Conservation (phyloP, 2,888 invertebrate genomes). For the Tipula helvola region DNA sequence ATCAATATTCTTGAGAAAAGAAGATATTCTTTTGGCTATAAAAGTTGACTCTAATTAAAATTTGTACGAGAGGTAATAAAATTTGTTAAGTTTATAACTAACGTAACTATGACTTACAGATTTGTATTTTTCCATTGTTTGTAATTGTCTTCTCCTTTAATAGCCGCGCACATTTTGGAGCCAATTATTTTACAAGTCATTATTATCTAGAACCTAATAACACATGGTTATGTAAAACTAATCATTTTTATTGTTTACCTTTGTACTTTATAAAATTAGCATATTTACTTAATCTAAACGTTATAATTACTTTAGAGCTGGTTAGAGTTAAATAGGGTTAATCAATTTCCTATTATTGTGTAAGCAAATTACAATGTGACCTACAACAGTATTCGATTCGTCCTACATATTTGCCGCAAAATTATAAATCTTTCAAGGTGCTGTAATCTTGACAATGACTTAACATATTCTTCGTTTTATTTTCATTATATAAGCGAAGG, state of each 20-base stretch:
- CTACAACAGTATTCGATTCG: too few relatives aligned
- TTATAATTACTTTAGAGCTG: too few relatives aligned
- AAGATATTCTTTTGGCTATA: too few relatives aligned
- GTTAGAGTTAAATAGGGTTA: too few relatives aligned
- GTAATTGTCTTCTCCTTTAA: neutral
- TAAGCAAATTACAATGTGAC: too few relatives aligned
- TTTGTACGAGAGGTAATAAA: neutral
- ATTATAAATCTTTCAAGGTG: neutral
- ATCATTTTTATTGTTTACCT: neutral
- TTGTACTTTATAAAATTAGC: neutral
- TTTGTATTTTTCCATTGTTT: neutral
- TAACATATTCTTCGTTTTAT: neutral
- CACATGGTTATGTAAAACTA: neutral
- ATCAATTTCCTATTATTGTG: too few relatives aligned
- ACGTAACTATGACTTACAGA: neutral
- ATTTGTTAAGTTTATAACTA: too few relatives aligned
- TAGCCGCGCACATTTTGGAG: neutral
- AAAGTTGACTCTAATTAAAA: neutral
- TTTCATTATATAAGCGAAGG: neutral
- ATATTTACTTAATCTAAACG: neutral
- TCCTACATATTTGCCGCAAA: neutral
- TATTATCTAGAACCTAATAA: neutral
- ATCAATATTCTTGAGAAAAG: too few relatives aligned
- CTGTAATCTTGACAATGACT: neutral
- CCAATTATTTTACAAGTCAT: neutral